A percentile compares a stretch with the other conserved stretches of the same genome.
phyloP scores from a whole-genome alignment of 1,140 invertebrate species.

The honey bee (Apis mellifera) region Amel_HAv3.1 CM009943.2:9320501-9321000 shows the following conservation, averaged over 20 bases:
- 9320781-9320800: constrained; percentile 71
- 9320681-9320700: constrained; percentile 29
- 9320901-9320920: constrained; percentile 63
- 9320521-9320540: background rate
- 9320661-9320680: constrained; percentile 51
- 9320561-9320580: background rate
- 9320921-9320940: constrained; percentile 47
- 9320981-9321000: background rate
- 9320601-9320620: background rate
- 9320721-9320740: constrained; percentile 31
- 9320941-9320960: constrained; percentile 39
- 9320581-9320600: no score
- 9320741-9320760: constrained; percentile 38
- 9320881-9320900: constrained; percentile 71
- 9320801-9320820: constrained; percentile 77
- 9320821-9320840: constrained; percentile 75
- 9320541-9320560: background rate
- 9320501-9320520: no score
- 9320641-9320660: constrained; percentile 2
- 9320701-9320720: constrained; percentile 44
- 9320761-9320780: constrained; percentile 56
- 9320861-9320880: constrained; percentile 72
- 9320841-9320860: constrained; percentile 72
- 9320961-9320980: constrained; percentile 37
- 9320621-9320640: background rate